A percentile compares a stretch with the other conserved stretches of the same genome.
Evolutionary conservation across 2,797 vertebrate species (phyloP).

Genomic region (Enteromius paludinosus): DNA sequence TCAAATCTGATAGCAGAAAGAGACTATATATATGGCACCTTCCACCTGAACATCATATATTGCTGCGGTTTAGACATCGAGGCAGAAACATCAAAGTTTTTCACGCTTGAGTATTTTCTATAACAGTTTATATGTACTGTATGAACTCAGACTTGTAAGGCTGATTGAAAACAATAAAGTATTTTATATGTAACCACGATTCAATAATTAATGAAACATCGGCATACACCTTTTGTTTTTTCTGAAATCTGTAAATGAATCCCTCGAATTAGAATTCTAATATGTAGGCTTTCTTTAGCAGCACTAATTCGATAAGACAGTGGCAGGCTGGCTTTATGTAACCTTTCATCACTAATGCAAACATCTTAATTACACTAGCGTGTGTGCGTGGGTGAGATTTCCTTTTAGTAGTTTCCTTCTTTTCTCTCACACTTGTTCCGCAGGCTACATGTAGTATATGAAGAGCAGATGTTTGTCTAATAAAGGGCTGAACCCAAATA

Average conservation of each 20-base stretch:
- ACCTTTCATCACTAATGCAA: conserved; percentile 38
- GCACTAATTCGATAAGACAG: conserved; percentile 17
- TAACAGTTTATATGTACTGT: too few relatives aligned
- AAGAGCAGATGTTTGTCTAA: conserved; percentile 51
- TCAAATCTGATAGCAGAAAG: not conserved
- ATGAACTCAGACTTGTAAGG: not conserved
- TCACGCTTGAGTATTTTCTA: too few relatives aligned
- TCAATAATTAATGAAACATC: not conserved
- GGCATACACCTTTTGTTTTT: not conserved
- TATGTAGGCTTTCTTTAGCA: not conserved
- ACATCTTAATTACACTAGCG: conserved; percentile 24
- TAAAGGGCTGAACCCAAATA: conserved; percentile 36
- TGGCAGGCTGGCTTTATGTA: not conserved
- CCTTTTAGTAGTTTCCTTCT: conserved; percentile 49
- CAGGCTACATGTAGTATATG: conserved; percentile 33
- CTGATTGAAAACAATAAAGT: not conserved
- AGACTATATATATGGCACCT: not conserved
- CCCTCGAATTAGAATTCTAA: not conserved
- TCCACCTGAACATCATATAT: not conserved
- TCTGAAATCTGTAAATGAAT: not conserved
- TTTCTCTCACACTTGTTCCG: conserved; percentile 12
- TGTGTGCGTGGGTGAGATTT: conserved; percentile 24
- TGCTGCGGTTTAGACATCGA: not conserved
- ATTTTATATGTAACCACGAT: not conserved
- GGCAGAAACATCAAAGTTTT: not conserved